These are phyloP conservation scores for Pomatorhinus ruficollis DNA, from an alignment of 2,113 vertebrate genomes.

Conservation along the genomic window DNA sequence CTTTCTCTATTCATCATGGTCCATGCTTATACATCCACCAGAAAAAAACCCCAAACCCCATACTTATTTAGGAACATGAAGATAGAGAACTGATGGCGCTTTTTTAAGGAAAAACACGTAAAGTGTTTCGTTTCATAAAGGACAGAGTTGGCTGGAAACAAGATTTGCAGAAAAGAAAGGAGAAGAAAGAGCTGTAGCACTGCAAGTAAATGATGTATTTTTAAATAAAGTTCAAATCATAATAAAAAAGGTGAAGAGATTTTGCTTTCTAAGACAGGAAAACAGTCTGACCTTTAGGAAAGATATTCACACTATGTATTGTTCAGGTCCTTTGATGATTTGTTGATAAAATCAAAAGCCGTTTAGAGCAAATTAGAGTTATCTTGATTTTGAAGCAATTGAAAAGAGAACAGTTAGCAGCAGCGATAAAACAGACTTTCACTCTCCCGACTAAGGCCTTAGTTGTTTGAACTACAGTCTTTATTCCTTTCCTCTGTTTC, in stretches of 20 bases:
- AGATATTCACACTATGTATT: not conserved
- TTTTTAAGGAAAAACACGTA: not conserved
- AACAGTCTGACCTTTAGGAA: not conserved
- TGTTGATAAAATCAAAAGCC: conserved; percentile 25
- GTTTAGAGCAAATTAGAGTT: conserved; percentile 11
- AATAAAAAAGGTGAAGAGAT: not conserved
- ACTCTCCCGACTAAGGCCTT: not conserved
- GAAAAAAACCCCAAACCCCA: not conserved
- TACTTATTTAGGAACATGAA: conserved; percentile 12
- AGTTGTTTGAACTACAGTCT: not conserved
- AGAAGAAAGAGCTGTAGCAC: not conserved
- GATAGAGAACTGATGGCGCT: not conserved
- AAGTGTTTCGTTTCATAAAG: not conserved
- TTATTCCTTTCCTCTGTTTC: not conserved
- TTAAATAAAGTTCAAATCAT: not conserved
- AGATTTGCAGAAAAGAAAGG: not conserved
- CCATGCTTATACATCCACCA: not conserved
- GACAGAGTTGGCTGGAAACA: not conserved
- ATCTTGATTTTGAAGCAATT: not conserved
- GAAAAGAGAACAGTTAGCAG: not conserved
- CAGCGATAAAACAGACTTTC: not conserved
- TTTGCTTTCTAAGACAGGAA: not conserved
- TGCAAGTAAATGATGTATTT: not conserved
- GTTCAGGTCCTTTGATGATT: not conserved
- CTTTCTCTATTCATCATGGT: not conserved